A percentile compares a stretch with the other conserved stretches of the same genome.
Evolutionary conservation across 2,113 vertebrate genomes (phyloP).

Genomic region (Corythoichthys haematopterus): DNA sequence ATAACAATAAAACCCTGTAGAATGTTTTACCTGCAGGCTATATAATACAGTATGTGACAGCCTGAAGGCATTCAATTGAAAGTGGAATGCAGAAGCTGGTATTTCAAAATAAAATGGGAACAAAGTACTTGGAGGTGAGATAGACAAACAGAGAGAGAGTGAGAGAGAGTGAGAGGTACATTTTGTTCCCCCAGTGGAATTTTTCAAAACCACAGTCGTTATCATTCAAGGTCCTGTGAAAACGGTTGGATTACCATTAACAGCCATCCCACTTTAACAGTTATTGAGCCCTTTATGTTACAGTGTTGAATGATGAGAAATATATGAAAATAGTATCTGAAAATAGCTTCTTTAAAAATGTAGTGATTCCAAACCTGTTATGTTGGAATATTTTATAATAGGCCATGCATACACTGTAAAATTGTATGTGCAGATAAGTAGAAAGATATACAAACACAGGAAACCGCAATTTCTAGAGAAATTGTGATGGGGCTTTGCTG

Average conservation of each 20-base stretch:
- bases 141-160: not conserved
- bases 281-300: conserved; percentile 28
- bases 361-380: conserved; percentile 13
- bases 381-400: too few relatives aligned
- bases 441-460: too few relatives aligned
- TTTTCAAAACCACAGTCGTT: conserved; percentile 10
- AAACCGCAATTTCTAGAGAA: too few relatives aligned
- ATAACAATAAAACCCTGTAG: conserved; percentile 1
- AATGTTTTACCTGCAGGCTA: conserved; percentile 10
- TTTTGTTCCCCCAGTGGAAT: conserved; percentile 3
- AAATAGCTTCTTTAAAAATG: conserved; percentile 46
- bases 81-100: conserved; percentile 15
- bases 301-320: conserved; percentile 28
- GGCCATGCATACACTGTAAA: too few relatives aligned
- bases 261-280: conserved; percentile 15
- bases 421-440: too few relatives aligned
- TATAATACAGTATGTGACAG: not conserved
- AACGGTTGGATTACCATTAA: conserved; percentile 5
- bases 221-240: conserved; percentile 21
- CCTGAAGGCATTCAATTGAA: conserved; percentile 16
- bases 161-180: not conserved
- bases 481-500: too few relatives aligned
- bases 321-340: conserved; percentile 18
- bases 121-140: not conserved
- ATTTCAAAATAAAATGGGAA: conserved; percentile 25